Conservation (phyloP, 2,888 invertebrate species). For the Aromia moschata region DNA sequence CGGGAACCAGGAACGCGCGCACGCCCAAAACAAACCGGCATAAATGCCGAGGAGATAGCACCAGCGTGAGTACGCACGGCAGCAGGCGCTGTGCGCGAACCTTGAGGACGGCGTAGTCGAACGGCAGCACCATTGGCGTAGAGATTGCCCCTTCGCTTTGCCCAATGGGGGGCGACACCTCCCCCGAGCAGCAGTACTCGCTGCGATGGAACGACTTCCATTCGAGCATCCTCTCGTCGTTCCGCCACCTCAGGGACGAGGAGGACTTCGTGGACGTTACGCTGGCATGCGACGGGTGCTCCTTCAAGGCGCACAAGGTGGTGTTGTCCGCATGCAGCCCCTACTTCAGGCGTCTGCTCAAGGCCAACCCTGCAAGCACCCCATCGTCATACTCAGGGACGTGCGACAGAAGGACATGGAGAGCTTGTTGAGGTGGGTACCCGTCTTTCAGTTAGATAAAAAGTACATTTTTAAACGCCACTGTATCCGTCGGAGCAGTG, state of each 20-base stretch:
- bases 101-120: constrained; percentile 28
- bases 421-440: constrained; percentile 77
- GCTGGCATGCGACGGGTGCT: constrained; percentile 88
- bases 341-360: constrained; percentile 86
- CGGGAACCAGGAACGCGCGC: no score
- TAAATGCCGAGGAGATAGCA: constrained; percentile 45
- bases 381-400: constrained; percentile 87
- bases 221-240: constrained; percentile 88
- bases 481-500: no score
- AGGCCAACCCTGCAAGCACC: constrained; percentile 92
- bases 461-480: no score
- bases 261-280: constrained; percentile 95
- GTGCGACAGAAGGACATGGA: constrained; percentile 88
- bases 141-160: constrained; percentile 63
- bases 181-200: constrained; percentile 87
- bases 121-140: constrained; percentile 63
- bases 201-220: constrained; percentile 96
- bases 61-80: constrained; percentile 16
- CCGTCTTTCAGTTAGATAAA: no score
- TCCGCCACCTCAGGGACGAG: constrained; percentile 87
- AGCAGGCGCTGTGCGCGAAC: constrained; percentile 8
- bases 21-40: constrained; percentile 11
- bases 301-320: constrained; percentile 89
- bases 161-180: constrained; percentile 70
- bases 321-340: constrained; percentile 94